Conservation (phyloP, 2,113 vertebrate species). For the Eclectus roratus region DNA sequence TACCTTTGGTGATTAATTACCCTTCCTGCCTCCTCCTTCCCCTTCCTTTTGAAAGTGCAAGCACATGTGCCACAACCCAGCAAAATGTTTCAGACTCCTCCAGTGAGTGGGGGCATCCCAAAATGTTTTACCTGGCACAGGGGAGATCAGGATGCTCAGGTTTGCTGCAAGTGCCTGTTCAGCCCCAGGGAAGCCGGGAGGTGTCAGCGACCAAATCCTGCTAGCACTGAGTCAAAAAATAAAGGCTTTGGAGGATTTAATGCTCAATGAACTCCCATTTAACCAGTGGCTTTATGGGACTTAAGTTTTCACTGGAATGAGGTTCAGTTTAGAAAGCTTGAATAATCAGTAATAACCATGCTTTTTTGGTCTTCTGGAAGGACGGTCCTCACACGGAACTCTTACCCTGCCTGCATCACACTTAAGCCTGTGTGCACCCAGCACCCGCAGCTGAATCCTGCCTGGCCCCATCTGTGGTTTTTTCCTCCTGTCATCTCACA, state of each 20-base stretch:
- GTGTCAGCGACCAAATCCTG: background rate
- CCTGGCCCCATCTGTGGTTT: fast-evolving
- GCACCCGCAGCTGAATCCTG: background rate
- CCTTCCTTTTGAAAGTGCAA: background rate
- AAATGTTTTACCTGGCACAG: background rate
- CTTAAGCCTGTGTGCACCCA: background rate
- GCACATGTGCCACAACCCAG: background rate
- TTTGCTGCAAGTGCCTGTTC: background rate
- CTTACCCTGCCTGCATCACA: background rate
- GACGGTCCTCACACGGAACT: fast-evolving
- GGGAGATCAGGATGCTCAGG: fast-evolving
- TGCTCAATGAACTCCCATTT: background rate
- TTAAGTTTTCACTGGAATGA: background rate
- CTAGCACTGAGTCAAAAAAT: fast-evolving
- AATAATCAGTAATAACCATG: background rate
- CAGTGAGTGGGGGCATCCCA: fast-evolving
- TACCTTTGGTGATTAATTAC: conserved; percentile 34
- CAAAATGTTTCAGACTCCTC: background rate
- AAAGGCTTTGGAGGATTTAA: background rate
- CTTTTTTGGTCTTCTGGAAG: background rate
- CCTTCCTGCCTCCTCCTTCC: background rate
- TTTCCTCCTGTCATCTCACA: background rate
- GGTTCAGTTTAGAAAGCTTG: background rate
- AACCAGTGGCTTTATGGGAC: background rate
- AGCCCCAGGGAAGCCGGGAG: background rate